Evolutionary conservation across 2,888 invertebrate species (phyloP).

Genomic region (Sarcophaga carnaria): DNA sequence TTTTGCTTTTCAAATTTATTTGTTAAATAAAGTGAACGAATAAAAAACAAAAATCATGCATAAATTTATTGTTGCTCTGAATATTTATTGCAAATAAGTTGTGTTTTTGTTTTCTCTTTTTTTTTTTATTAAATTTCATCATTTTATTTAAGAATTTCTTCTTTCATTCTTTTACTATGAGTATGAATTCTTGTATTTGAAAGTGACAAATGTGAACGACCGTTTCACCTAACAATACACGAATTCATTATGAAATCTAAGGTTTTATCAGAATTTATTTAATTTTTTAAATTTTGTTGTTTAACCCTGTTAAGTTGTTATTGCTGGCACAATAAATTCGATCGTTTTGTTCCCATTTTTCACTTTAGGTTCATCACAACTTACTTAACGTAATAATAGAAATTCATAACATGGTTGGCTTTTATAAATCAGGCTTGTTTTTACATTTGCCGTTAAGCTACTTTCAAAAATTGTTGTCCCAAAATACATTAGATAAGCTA

Average conservation of each 20-base stretch:
- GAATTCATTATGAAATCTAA: neutral
- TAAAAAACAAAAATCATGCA: slow-evolving; percentile 14
- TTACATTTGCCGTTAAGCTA: too few relatives aligned
- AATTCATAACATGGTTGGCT: too few relatives aligned
- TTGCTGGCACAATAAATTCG: too few relatives aligned
- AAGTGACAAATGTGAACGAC: neutral
- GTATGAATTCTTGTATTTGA: neutral
- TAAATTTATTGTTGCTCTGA: slow-evolving; percentile 18
- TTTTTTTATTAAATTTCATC: neutral
- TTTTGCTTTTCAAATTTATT: neutral
- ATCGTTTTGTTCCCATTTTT: too few relatives aligned
- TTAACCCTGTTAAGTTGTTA: too few relatives aligned
- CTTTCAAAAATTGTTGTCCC: too few relatives aligned
- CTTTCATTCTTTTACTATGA: neutral
- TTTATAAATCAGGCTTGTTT: too few relatives aligned
- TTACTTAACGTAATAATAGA: too few relatives aligned
- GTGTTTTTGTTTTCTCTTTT: slow-evolving; percentile 24
- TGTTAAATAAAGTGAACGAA: neutral
- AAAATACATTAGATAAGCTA: too few relatives aligned
- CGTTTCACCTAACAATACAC: neutral
- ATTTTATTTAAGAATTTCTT: neutral
- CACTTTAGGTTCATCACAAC: too few relatives aligned
- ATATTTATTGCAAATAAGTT: slow-evolving; percentile 18
- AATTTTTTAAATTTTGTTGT: neutral
- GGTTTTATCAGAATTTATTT: neutral